Evolutionary conservation across 30 jellyfish, hydroid and myxozoan species (phyloP).

Genomic region (Chrysaora quinquecirrha): DNA sequence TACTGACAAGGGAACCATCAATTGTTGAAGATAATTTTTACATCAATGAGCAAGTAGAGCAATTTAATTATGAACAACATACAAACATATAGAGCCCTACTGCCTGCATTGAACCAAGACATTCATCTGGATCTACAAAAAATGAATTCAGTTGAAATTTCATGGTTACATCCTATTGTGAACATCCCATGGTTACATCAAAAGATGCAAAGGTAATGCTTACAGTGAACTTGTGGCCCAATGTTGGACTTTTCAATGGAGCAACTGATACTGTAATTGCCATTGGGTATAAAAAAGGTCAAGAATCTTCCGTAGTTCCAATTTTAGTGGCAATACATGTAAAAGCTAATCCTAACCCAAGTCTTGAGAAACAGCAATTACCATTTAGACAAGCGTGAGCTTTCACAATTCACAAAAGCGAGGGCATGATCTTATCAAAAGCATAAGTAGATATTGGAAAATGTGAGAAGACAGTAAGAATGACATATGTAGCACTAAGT

Average conservation of each 20-base stretch:
- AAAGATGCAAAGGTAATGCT: conserved; percentile 2
- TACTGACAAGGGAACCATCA: conserved; percentile 16
- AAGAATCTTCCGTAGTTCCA: conserved; percentile 21
- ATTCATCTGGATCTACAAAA: conserved; percentile 1
- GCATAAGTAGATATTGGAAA: conserved; percentile 50
- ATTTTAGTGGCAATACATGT: conserved; percentile 15
- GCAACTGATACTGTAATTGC: conserved; percentile 49
- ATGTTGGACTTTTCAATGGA: no score
- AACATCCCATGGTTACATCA: not conserved
- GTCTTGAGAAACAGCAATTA: conserved; percentile 33
- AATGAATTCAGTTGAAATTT: not conserved
- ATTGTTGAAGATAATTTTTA: not conserved
- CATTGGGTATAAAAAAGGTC: conserved; percentile 11
- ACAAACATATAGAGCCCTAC: not conserved
- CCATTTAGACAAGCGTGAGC: conserved; percentile 83
- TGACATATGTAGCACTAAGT: conserved; percentile 64
- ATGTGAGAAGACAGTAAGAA: conserved; percentile 32
- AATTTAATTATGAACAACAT: not conserved
- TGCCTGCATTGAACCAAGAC: not conserved
- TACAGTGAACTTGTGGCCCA: no score
- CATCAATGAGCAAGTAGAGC: conserved; percentile 6
- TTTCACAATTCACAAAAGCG: conserved; percentile 71
- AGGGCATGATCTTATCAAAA: conserved; percentile 29
- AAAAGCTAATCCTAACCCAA: no score
- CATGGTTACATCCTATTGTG: not conserved